Evolutionary conservation across 2,113 vertebrate species (phyloP), one percentile per base, ranked within the genome.

Genomic region (Illadopsis cleaveri): DNA sequence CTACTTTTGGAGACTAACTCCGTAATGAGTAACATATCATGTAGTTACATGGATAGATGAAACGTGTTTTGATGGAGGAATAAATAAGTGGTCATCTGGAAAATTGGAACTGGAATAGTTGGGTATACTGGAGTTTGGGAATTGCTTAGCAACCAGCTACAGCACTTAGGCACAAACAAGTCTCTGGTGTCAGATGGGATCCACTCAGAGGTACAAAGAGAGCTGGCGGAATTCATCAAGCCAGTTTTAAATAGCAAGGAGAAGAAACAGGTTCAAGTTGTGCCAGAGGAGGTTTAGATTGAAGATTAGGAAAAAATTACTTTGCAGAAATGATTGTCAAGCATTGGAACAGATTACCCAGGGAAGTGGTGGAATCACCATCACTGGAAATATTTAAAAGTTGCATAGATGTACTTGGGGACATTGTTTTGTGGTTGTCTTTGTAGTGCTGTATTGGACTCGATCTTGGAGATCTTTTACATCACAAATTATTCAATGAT

Each of bases 391-490:
- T 56, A 15, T 20, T 82, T 70, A 28, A 56, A 62, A 77, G 6
- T 33, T 42, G 6, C 23, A 3, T 6, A 35, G 21, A 51, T 27
- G 11, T 22, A 8, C 5, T 13, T 57, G 21, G 2, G 6, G 5
- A 18, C 22, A 44, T 44, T 15, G 22, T 31, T 45, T 40, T 27
- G 8, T 30, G 25, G 10, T 33, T 25, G 38, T 12, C 30, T 60
- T 73, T 38, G 24, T 7, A n/a, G 10, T 24, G 15, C 12, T 58
- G 60, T 5, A 4, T 12, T 45, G 28, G 24, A 38, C 12, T 53
- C 0, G 0, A 51, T 12, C 16, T n/a, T 6, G 30, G 60, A 53
- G 23, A 10, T 40, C 13, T 68, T 82, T 47, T 60, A 15, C 17
- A 68, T 22, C 20, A 35, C 15, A 53, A 51, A 25, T 24, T 4